Base-by-base conservation (phyloP, 2,113 vertebrate genomes). In the Nyctibius bracteatus region DNA sequence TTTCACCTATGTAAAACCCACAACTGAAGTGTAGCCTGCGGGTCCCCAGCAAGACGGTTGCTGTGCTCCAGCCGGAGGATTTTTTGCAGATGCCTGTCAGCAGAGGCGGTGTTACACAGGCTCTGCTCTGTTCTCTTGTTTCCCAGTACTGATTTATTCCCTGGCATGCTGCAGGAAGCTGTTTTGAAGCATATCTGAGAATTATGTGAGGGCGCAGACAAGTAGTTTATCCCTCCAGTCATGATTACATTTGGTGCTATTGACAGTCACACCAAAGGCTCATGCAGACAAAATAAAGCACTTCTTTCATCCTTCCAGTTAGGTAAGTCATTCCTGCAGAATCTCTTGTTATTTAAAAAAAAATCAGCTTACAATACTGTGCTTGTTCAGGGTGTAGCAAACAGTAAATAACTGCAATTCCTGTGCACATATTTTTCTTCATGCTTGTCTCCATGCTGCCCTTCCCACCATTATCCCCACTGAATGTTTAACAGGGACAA, bases 341-440 rank as follows among this genome's bases (percentile, higher is more conserved):
- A 65, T 74, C 62, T 87, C 35, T 62, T 92, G 47, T 57, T 75
- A 67, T 86, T 96, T 57, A 52, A 88, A 81, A 74, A 86, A 96
- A 77, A 37, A 19, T 6, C 31, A 70, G 49, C 9, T 87, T 83
- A 81, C 74, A 73, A 79, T 89, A 57, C 72, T 43, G n/a, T 57
- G 39, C 61, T 93, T 92, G 72, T 93, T 86, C 86, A 68, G 72
- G 30, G 7, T 91, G 17, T 46, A 88, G 80, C 17, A 83, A 93
- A 85, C 59, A 94, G 67, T 59, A 68, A 93, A 92, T 78, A 81
- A 68, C 67, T 90, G 77, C 65, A 78, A 81, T 79, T 94, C 77
- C 52, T 33, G 25, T 16, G 21, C 77, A 57, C 24, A 19, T 81
- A 37, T 61, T 94, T 96, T 84, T 31, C 44, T 88, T 86, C 33